Conservation (phyloP, 2,113 vertebrate species). For the Tragelaphus strepsiceros region DNA sequence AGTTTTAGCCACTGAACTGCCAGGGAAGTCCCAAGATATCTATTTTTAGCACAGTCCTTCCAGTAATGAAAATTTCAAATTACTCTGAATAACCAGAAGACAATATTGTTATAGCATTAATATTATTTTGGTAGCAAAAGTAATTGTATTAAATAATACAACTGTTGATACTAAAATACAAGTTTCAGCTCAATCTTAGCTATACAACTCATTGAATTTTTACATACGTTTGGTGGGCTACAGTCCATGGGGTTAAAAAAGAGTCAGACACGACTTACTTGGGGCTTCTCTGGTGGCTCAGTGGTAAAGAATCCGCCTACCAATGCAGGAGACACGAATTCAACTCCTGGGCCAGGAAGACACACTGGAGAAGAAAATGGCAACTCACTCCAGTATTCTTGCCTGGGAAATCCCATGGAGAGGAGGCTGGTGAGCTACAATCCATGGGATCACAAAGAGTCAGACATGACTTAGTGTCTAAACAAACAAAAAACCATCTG, state of each 20-base stretch:
- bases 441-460: background rate
- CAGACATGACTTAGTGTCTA: background rate
- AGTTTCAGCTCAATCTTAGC: background rate
- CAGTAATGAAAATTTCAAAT: background rate
- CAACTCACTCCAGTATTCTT: background rate
- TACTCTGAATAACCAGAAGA: background rate
- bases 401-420: background rate
- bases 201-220: background rate
- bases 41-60: background rate
- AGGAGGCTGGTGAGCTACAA: background rate
- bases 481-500: background rate
- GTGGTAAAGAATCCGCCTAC: background rate
- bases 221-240: background rate
- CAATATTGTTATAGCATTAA: background rate
- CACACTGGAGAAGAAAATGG: background rate
- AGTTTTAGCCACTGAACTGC: background rate
- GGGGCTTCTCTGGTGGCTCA: background rate
- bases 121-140: background rate
- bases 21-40: background rate
- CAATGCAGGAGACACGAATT: background rate
- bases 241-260: background rate
- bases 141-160: background rate
- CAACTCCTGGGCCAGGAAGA: background rate
- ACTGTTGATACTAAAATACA: background rate
- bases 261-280: background rate